phyloP scores from a whole-genome alignment of 2,888 invertebrate genomes.

The Euplexia lucipara region DNA sequence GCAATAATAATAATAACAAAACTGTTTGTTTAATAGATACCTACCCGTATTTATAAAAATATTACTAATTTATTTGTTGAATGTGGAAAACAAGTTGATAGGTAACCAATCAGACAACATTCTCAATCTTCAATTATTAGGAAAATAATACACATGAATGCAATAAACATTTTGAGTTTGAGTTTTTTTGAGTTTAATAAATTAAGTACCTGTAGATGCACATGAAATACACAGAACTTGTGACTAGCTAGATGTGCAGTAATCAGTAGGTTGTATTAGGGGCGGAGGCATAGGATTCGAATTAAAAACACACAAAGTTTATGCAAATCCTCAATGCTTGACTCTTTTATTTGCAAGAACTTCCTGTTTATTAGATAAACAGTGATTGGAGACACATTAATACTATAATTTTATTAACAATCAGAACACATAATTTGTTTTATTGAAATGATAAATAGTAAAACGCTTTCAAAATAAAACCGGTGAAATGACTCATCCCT shows the following conservation, averaged over 20 bases:
- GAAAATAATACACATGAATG: too few species aligned
- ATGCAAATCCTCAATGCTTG: neutral
- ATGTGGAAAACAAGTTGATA: neutral
- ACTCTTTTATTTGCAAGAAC: neutral
- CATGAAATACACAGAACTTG: neutral
- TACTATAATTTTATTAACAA: neutral
- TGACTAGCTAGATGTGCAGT: neutral
- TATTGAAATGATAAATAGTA: neutral
- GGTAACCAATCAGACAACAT: neutral
- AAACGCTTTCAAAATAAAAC: conserved; percentile 48
- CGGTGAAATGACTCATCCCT: conserved; percentile 43
- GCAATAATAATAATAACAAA: too few species aligned
- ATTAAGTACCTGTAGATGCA: too few species aligned
- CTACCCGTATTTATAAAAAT: neutral
- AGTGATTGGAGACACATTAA: neutral
- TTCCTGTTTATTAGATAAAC: neutral
- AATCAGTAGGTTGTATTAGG: too few species aligned
- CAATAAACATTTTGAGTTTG: too few species aligned
- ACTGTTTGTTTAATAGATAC: neutral
- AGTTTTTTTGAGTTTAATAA: too few species aligned
- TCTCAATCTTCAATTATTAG: too few species aligned
- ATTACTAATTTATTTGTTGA: too few species aligned
- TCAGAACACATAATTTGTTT: neutral
- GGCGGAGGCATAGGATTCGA: too few species aligned
- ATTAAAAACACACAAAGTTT: neutral